phyloP scores from a whole-genome alignment of 2,888 invertebrate genomes.

The Cheilosia vernalis region DNA sequence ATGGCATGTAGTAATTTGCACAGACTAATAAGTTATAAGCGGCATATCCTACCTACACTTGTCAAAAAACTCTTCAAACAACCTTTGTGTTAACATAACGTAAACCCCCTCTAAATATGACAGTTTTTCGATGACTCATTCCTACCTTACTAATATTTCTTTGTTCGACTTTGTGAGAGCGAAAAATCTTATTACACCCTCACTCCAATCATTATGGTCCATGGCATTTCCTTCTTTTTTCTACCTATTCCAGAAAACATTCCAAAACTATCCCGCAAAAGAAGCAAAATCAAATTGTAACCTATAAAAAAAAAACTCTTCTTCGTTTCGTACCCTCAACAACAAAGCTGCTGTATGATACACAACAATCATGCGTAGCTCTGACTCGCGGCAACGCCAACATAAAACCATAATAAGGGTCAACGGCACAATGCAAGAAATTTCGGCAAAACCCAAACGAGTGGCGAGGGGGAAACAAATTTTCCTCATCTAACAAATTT shows the following conservation, averaged over 20 bases:
- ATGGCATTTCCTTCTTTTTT: background rate
- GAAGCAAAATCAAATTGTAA: constrained; percentile 44
- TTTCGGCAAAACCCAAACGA: constrained; percentile 59
- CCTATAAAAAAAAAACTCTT: constrained; percentile 17
- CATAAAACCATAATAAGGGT: constrained; percentile 58
- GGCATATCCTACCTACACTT: background rate
- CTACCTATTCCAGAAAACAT: constrained; percentile 8
- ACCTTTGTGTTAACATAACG: background rate
- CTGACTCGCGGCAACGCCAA: constrained; percentile 41
- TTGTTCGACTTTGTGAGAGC: background rate
- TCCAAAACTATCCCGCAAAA: constrained; percentile 53
- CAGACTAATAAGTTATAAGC: too few relatives aligned
- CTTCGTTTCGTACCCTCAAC: constrained; percentile 48
- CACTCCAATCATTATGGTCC: constrained; percentile 1
- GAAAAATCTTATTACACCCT: constrained; percentile 24
- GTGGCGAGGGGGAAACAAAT: constrained; percentile 15
- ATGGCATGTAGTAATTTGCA: too few relatives aligned
- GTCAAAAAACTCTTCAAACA: background rate
- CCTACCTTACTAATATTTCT: constrained; percentile 11
- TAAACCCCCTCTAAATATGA: background rate
- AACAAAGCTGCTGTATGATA: constrained; percentile 52
- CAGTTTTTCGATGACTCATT: constrained; percentile 20
- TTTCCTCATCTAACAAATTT: constrained; percentile 45
- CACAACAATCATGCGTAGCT: constrained; percentile 66
- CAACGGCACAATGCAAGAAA: constrained; percentile 72